phyloP scores from a whole-genome alignment of 2,797 vertebrate species.

The Gallinago nigripennis region DNA sequence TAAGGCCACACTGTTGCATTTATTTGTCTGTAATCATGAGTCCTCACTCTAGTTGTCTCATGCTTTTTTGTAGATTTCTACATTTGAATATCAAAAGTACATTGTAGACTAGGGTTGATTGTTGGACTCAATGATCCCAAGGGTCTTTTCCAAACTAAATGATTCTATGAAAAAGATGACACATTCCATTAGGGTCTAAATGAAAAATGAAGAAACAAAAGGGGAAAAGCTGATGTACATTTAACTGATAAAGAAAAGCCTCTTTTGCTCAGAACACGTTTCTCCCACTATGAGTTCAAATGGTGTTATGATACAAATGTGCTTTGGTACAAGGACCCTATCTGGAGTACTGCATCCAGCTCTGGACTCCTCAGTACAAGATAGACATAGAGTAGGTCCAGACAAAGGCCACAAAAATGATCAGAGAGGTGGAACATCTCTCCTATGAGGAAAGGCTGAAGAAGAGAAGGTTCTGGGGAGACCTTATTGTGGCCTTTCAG shows the following conservation, averaged over 20 bases:
- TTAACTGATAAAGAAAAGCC: not conserved
- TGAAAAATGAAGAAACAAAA: not conserved
- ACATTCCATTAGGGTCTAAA: not conserved
- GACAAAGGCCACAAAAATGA: not conserved
- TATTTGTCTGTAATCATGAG: not conserved
- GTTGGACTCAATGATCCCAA: no score
- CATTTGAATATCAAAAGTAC: not conserved
- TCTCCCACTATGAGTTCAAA: not conserved
- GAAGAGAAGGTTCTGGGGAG: not conserved
- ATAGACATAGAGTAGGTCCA: not conserved
- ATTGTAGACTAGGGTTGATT: no score
- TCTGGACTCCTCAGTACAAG: not conserved
- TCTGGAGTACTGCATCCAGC: not conserved
- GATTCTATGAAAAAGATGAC: not conserved
- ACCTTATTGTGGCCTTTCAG: not conserved
- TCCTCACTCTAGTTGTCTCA: not conserved
- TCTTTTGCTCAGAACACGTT: not conserved
- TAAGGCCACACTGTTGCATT: not conserved
- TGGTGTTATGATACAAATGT: not conserved
- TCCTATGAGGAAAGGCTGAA: not conserved
- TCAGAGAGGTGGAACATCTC: not conserved
- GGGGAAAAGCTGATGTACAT: not conserved
- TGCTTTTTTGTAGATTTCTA: not conserved
- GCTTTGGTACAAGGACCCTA: not conserved
- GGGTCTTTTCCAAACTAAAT: no score